Conservation (phyloP, 2,888 invertebrate genomes). For the Andrena minutula region DNA sequence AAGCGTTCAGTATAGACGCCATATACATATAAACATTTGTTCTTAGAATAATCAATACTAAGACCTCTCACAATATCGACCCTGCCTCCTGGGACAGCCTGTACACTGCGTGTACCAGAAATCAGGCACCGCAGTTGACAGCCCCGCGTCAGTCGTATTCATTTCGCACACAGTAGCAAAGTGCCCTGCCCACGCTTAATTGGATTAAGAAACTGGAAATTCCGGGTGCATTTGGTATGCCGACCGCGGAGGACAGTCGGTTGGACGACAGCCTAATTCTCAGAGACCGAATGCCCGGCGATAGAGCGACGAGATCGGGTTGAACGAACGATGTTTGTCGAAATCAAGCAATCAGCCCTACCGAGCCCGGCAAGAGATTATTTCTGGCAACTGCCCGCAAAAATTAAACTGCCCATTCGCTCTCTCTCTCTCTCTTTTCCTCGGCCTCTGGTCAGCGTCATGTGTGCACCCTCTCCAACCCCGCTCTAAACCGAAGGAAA, state of each 20-base stretch:
- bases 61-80: neutral
- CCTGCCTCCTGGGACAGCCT: neutral
- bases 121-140: neutral
- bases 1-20: too few species aligned
- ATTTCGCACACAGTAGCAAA: constrained; percentile 28
- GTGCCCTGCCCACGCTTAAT: constrained; percentile 69
- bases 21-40: too few species aligned
- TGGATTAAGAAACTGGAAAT: constrained; percentile 77
- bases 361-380: constrained; percentile 72
- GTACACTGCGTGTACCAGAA: neutral
- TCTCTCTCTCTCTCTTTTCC: neutral
- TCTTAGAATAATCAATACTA: neutral
- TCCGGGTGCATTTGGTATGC: constrained; percentile 78
- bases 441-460: neutral
- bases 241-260: constrained; percentile 67
- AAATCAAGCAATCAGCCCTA: constrained; percentile 81
- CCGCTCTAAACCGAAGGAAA: constrained; percentile 54
- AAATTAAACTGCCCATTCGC: constrained; percentile 73
- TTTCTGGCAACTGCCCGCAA: constrained; percentile 76
- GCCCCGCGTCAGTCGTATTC: constrained; percentile 13
- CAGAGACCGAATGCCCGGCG: constrained; percentile 55
- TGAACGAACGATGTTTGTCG: constrained; percentile 78
- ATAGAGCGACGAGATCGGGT: constrained; percentile 55
- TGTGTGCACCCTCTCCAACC: constrained; percentile 7
- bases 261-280: constrained; percentile 80